Percentiles rank a stretch among this genome's conserved stretches.
These are phyloP conservation scores for Spilogale gracilis DNA, from an alignment of 2,113 vertebrate genomes.

Conservation along the genomic window DNA sequence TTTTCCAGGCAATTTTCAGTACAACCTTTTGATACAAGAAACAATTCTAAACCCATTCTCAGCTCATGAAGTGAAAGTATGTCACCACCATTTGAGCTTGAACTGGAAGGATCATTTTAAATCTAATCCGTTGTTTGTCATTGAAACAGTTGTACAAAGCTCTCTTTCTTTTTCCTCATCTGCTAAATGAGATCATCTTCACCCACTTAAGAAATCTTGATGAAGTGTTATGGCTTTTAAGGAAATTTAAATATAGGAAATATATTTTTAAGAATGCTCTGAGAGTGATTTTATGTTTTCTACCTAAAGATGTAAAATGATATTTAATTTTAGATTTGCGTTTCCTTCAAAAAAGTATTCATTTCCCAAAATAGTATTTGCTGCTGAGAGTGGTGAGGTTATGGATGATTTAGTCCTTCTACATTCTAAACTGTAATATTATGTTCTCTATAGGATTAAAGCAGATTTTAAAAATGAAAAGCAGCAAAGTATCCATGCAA, in stretches of 20 bases:
- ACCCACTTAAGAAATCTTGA: constrained; percentile 69
- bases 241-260: constrained; percentile 74
- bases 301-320: constrained; percentile 64
- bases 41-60: constrained; percentile 46
- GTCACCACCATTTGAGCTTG: constrained; percentile 31
- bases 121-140: constrained; percentile 56
- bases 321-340: constrained; percentile 61
- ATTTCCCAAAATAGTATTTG: constrained; percentile 63
- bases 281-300: constrained; percentile 67
- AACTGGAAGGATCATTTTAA: constrained; percentile 45
- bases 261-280: constrained; percentile 67
- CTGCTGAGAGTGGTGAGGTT: neutral
- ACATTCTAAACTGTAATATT: neutral
- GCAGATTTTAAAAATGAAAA: constrained; percentile 27
- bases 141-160: constrained; percentile 41
- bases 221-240: constrained; percentile 70
- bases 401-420: constrained; percentile 5
- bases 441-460: constrained; percentile 18
- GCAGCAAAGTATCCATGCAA: neutral
- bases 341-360: constrained; percentile 47
- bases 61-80: neutral
- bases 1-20: constrained; percentile 73
- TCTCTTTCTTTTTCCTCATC: constrained; percentile 63
- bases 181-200: constrained; percentile 71
- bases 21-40: constrained; percentile 60